These are phyloP conservation scores for Zhuqinia jingwanae DNA, from an alignment of 2,888 invertebrate species.

Conservation along the genomic window DNA sequence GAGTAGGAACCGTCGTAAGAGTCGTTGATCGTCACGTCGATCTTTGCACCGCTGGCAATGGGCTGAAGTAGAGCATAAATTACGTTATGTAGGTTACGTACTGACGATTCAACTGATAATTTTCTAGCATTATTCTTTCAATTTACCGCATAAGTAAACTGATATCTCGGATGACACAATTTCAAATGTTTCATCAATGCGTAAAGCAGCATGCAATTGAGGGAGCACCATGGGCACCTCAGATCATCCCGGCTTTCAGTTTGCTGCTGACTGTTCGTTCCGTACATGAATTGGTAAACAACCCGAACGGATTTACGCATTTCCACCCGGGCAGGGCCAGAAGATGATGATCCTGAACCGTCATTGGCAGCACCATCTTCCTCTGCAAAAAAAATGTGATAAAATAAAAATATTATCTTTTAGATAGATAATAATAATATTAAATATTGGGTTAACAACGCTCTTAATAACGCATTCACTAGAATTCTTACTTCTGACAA, in stretches of 20 bases:
- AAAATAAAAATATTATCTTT: too few species aligned
- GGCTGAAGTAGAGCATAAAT: too few species aligned
- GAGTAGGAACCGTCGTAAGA: slow-evolving; percentile 97
- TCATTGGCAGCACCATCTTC: slow-evolving; percentile 49
- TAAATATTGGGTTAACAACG: too few species aligned
- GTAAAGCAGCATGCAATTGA: slow-evolving; percentile 93
- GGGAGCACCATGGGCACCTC: slow-evolving; percentile 97
- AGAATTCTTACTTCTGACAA: slow-evolving; percentile 47
- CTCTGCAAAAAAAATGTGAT: too few species aligned
- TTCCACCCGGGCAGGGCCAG: too few species aligned
- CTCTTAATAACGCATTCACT: background rate
- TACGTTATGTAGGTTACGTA: too few species aligned
- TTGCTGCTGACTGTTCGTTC: slow-evolving; percentile 96
- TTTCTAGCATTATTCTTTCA: too few species aligned
- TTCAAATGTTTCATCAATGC: slow-evolving; percentile 96
- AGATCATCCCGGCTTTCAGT: slow-evolving; percentile 96
- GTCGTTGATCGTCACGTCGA: slow-evolving; percentile 97
- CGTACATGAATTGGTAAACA: slow-evolving; percentile 97
- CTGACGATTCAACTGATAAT: too few species aligned
- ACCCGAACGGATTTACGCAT: slow-evolving; percentile 83
- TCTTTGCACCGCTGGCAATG: slow-evolving; percentile 89
- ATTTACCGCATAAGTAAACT: slow-evolving; percentile 93
- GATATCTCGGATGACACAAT: slow-evolving; percentile 95
- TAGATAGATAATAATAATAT: too few species aligned
- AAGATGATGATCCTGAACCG: background rate